A percentile compares a stretch with the other conserved stretches of the same genome.
Evolutionary conservation across 2,888 invertebrate genomes (phyloP).

Genomic region (Cantharis lateralis): DNA sequence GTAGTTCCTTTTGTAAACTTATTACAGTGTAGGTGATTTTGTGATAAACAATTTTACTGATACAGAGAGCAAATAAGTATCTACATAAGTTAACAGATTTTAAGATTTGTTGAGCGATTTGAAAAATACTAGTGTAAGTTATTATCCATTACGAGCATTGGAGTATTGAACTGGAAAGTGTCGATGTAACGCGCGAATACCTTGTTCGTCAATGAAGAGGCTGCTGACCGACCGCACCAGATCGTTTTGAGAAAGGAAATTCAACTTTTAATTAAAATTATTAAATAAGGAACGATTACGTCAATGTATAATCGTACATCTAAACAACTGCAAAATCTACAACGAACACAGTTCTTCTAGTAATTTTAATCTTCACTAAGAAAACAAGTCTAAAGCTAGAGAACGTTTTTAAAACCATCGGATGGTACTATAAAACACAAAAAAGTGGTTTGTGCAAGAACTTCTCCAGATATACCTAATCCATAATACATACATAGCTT

Average conservation of each 20-base stretch:
- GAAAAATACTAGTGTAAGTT: neutral
- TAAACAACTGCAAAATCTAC: neutral
- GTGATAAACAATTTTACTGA: neutral
- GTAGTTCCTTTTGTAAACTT: neutral
- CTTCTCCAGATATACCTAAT: neutral
- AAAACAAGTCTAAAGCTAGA: neutral
- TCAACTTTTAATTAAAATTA: neutral
- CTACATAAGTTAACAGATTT: neutral
- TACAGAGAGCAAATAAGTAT: neutral
- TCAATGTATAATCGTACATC: neutral
- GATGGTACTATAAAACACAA: neutral
- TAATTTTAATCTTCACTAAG: neutral
- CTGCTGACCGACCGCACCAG: neutral
- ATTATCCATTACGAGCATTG: neutral
- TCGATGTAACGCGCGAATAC: neutral
- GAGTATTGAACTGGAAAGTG: neutral
- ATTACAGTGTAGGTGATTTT: neutral
- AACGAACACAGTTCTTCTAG: neutral
- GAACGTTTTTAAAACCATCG: neutral
- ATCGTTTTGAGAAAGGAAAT: neutral
- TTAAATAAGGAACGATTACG: neutral
- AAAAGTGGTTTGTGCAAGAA: neutral
- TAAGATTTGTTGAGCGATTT: neutral
- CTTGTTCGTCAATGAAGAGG: neutral
- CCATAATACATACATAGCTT: conserved; percentile 1